Base-by-base conservation (phyloP, 2,797 vertebrate genomes). In the Parambassis ranga region DNA sequence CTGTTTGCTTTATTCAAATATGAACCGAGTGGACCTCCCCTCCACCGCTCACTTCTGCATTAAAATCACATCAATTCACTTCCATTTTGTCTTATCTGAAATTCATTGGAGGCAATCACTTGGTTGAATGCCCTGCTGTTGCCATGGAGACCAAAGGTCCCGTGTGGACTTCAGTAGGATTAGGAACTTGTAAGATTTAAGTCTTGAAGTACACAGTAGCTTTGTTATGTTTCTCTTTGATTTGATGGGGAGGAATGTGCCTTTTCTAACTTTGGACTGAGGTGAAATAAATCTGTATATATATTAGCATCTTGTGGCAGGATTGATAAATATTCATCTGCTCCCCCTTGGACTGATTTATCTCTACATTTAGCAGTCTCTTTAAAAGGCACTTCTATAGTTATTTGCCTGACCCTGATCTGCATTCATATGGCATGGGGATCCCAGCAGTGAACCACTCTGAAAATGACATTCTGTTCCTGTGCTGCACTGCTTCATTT, bases 1-100 rank as follows among this genome's bases (percentile, higher is more conserved):
- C 92, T 99, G 96, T 99, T 99, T 99, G 96, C 96, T 98, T 98
- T 98, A 99, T 99, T 99, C 97, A 99, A 98, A 99, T 98, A 99
- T 99, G 97, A 99, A 99, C 95, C 96, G 90, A 95, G 95, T 93
- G 95, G 96, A 97, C 96, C 96, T 96, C 96, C 97, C 96, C 94
- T 96, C 95, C 91, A 86, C 92, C 86, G 93, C 95, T 95, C 95
- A 95, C 96, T 96, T 97, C 98, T 99, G 97, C 96, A 99, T 99
- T 98, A 99, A 99, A 99, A 97, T 98, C 98, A 96, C 98, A 99
- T 99, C 96, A 98, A 96, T 99, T 98, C 96, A 93, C 93, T 96
- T 95, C 97, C 95, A 97, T 96, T 96, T 95, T 95, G 94, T 97
- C 96, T 99, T 98, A 99, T 98, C 98, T 98, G 96, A 98, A 98